Percentiles rank a stretch among this genome's conserved stretches.
phyloP scores from a whole-genome alignment of 2,797 vertebrate genomes.

The Borostomias antarcticus region DNA sequence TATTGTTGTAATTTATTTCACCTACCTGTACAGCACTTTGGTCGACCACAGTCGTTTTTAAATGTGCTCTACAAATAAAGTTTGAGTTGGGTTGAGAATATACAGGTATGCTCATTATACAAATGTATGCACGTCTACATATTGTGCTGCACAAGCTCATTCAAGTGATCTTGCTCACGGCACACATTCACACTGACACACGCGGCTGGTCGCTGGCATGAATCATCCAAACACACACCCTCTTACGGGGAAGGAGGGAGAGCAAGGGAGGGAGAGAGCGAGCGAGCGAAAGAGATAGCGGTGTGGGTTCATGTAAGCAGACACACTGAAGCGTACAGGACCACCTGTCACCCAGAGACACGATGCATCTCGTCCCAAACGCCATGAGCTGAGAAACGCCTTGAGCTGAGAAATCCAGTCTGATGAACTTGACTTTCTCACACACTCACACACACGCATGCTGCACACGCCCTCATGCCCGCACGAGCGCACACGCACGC shows the following conservation, averaged over 20 bases:
- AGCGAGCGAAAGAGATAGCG: conserved; percentile 21
- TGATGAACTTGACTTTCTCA: conserved; percentile 46
- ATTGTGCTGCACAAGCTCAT: background rate
- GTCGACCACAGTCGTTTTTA: no score
- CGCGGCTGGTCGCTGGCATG: background rate
- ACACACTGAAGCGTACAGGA: conserved; percentile 39
- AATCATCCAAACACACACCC: background rate
- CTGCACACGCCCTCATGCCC: no score
- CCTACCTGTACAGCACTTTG: no score
- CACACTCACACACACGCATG: conserved; percentile 15
- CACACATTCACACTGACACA: background rate
- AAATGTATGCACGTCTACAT: background rate
- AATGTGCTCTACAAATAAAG: no score
- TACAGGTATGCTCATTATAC: no score
- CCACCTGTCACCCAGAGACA: conserved; percentile 39
- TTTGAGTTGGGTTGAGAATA: no score
- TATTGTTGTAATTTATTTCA: no score
- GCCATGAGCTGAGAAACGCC: conserved; percentile 23
- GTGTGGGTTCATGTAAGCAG: conserved; percentile 38
- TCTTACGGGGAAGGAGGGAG: background rate
- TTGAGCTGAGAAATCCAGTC: conserved; percentile 40
- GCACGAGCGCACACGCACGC: background rate
- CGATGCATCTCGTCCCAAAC: conserved; percentile 28
- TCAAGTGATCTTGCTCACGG: background rate
- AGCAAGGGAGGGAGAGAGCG: conserved; percentile 18